Evolutionary conservation across 1,140 invertebrate species (phyloP), one percentile per base, ranked within the genome.

Genomic region (Sycophaga agraensis): DNA sequence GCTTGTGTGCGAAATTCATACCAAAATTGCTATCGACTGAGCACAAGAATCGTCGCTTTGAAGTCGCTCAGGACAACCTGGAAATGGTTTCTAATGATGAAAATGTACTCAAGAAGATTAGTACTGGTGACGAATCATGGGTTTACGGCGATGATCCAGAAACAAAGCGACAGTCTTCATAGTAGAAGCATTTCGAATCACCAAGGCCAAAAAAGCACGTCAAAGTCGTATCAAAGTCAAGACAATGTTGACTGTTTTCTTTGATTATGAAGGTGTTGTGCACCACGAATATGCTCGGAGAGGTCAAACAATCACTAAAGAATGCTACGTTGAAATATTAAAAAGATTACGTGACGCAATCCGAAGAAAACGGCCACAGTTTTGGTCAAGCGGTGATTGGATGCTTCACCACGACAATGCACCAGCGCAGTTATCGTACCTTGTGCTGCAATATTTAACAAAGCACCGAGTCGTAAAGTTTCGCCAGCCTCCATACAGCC

Each of bases 61-160:
- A 64, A 66, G 51, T 66, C 49, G 61, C 59, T 46, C 62, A 59
- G 61, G 24, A 64, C 59, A 54, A 51, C 76, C 74, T 81, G 77
- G 73, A 79, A 76, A 78, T 76, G 73, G 73, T 74, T 73, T 77
- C 76, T 78, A 74, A 75, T 77, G 77, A 75, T 70, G 71, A 66
- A 73, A 69, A 74, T 76, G 80, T 78, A 70, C 72, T 81, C 71
- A 62, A 68, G 37, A 40, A 40, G 45, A 24, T 48, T 24, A 58
- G 69, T 19, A 69, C 66, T 53, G 70, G 66, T 48, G 64, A 70
- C 59, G 66, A 73, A 40, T 68, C 67, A 24, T 72, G 65, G 65
- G 53, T 67, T 40, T 67, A 70, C 46, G 53, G 42, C 7, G 68
- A 68, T 61, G 68, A 71, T 43, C 51, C 65, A 2, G 61, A 72